Conservation (phyloP, 2,113 vertebrate species). For the Synchiropus splendidus region DNA sequence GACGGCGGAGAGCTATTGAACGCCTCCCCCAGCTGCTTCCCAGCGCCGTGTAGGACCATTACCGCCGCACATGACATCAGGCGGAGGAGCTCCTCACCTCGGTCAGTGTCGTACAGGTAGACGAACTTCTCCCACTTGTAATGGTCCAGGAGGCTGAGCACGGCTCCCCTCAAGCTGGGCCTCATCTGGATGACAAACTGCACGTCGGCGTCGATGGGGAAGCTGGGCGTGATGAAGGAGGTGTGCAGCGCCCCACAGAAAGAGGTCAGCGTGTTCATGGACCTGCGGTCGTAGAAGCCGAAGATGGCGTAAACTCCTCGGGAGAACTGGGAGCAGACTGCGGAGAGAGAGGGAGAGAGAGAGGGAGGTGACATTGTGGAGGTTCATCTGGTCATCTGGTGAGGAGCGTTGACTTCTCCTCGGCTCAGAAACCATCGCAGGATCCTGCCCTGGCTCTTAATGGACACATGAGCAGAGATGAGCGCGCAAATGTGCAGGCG, state of each 20-base stretch:
- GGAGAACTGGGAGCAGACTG: slow-evolving; percentile 98
- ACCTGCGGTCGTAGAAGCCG: slow-evolving; percentile 97
- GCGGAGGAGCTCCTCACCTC: slow-evolving; percentile 77
- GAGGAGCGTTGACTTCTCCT: no score
- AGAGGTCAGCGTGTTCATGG: slow-evolving; percentile 95
- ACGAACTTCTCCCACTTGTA: slow-evolving; percentile 98
- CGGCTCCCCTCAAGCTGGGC: slow-evolving; percentile 79
- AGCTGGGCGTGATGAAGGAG: slow-evolving; percentile 94
- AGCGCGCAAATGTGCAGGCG: slow-evolving; percentile 35
- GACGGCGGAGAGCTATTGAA: slow-evolving; percentile 31
- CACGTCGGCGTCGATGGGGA: slow-evolving; percentile 88
- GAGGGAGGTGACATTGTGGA: neutral
- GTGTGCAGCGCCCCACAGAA: slow-evolving; percentile 97
- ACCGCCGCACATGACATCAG: slow-evolving; percentile 28
- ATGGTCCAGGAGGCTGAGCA: slow-evolving; percentile 82
- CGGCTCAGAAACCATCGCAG: no score
- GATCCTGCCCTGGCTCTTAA: slow-evolving; percentile 55
- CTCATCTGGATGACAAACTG: slow-evolving; percentile 98
- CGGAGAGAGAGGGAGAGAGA: slow-evolving; percentile 25
- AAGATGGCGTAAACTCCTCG: slow-evolving; percentile 97
- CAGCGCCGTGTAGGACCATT: slow-evolving; percentile 47
- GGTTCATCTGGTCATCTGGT: no score
- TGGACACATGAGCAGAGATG: slow-evolving; percentile 50
- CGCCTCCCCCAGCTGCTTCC: slow-evolving; percentile 26
- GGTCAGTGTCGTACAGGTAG: slow-evolving; percentile 94